Evolutionary conservation across 2,888 invertebrate species (phyloP), one percentile per base, ranked within the genome.

Genomic region (Cyrtodaria siliqua): DNA sequence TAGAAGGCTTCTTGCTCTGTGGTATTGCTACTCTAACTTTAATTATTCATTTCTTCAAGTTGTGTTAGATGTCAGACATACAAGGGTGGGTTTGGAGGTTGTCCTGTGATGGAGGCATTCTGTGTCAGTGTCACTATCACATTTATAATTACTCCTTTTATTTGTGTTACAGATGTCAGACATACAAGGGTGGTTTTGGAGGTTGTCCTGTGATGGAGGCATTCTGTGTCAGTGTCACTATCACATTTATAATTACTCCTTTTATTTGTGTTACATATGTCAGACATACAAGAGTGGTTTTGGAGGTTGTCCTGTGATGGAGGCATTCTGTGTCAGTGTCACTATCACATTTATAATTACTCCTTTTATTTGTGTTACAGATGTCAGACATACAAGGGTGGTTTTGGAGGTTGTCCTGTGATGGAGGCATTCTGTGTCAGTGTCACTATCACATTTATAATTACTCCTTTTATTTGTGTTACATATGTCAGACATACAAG

Each of bases 281-380:
- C 99, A 99, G 93, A 98, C 98, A 0, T 99, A 99, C 94, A 99
- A 99, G 94, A 99, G 99, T 50, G 99, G 99, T 0, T 99, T 99
- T 94, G 97, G 96, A 44, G 99, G 98, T 0, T 96, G 95, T 83
- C 97, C 97, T 0, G 97, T 97, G 9, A 95, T 97, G 95, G 99
- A 99, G 93, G 99, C 99, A 6, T 99, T 94, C 99, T 99, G 1
- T 99, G 99, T n/a, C 99, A 99, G 93, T 96, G 98, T 0, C n/a
- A n/a, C n/a, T 38, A n/a, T n/a, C n/a, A n/a, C n/a, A n/a, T n/a
- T n/a, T n/a, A n/a, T n/a, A n/a, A n/a, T n/a, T n/a, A n/a, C n/a
- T n/a, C n/a, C n/a, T n/a, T n/a, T n/a, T n/a, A n/a, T n/a, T n/a
- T n/a, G 99, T n/a, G n/a, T n/a, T 8, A 38, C 64, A 95, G 96